These are phyloP conservation scores for Sebastes matsubarae DNA, from an alignment of 2,797 vertebrate species.

Conservation along the genomic window DNA sequence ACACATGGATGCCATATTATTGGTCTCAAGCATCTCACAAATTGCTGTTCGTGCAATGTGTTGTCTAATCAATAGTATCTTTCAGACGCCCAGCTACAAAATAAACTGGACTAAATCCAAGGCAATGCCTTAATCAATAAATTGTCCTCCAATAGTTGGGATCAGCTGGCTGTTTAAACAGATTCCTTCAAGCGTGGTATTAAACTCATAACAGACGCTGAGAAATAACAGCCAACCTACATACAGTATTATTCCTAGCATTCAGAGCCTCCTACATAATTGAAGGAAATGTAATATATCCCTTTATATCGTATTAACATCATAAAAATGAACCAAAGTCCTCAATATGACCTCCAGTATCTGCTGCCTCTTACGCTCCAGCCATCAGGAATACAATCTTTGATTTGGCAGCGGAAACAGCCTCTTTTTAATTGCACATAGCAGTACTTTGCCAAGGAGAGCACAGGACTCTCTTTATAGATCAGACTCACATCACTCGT, in stretches of 20 bases:
- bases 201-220: conserved; percentile 3
- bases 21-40: conserved; percentile 10
- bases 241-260: background rate
- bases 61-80: conserved; percentile 38
- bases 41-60: conserved; percentile 2
- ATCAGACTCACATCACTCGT: background rate
- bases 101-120: conserved; percentile 28
- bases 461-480: background rate
- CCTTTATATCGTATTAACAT: background rate
- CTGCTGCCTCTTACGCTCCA: background rate
- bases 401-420: background rate
- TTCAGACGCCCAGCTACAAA: conserved; percentile 15
- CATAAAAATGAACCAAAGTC: background rate
- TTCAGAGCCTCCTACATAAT: background rate
- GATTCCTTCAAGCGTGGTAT: conserved; percentile 25
- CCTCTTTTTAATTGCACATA: background rate
- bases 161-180: conserved; percentile 39
- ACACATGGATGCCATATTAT: conserved; percentile 2
- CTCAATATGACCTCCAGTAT: background rate
- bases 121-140: conserved; percentile 37
- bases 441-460: background rate
- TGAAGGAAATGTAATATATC: background rate
- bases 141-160: conserved; percentile 14
- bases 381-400: background rate
- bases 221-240: conserved; percentile 17